Evolutionary conservation across 2,888 invertebrate genomes (phyloP), one percentile per base, ranked within the genome.

Genomic region (Sarcophaga subvicina): DNA sequence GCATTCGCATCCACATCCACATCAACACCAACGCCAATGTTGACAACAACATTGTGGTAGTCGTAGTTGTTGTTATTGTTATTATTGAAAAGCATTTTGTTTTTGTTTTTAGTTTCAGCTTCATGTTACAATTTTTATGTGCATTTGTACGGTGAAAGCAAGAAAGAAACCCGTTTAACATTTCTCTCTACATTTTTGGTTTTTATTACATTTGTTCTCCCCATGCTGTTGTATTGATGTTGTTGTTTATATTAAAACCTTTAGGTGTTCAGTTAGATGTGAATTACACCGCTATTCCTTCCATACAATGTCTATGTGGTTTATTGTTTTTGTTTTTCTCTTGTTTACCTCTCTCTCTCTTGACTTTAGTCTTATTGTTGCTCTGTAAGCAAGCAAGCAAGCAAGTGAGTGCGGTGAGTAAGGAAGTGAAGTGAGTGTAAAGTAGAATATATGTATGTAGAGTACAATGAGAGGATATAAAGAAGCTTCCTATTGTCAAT

Each of bases 401-500:
- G 49, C 0, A 49, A 14, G 14, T 14, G 4, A 49, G 49, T 14
- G 49, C 5, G 4, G 8, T 54, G 17, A 3, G 54, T 54, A 17
- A 12, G 54, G 0, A 0, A 6, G 27, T 27, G 27, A 79, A 66
- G 54, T 70, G 72, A 81, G 62, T 84, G 84, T 84, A 81, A 71
- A 76, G 70, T 75, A 71, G 79, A 79, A 81, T 86, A 75, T 76
- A 81, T 82, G 66, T 76, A 69, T 37, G 37, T 37, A 10, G 2
- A 37, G 37, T 37, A 37, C 10, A 37, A 10, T 2, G 49, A 75
- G 70, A 76, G 82, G 85, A 84, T 83, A 81, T 79, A 86, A 79
- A 82, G 71, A 79, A 88, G 81, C 84, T 82, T 88, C 86, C 80
- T 73, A 77, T 64, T 86, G 86, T 88, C 85, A 88, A 88, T 88